Evolutionary conservation across 2,888 invertebrate genomes (phyloP).

Genomic region (Sepiola atlantica): DNA sequence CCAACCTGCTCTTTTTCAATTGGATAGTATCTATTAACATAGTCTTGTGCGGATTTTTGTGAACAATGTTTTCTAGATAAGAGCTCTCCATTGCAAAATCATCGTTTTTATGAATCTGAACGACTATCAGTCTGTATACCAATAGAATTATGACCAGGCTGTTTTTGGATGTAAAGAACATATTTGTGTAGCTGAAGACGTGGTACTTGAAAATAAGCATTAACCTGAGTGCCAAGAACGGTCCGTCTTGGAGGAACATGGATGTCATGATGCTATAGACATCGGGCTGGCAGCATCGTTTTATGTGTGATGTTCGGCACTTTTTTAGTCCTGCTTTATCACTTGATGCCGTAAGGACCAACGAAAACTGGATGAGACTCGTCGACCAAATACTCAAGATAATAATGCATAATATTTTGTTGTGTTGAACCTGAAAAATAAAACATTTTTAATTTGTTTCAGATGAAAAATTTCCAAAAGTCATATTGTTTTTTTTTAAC

Average conservation of each 20-base stretch:
- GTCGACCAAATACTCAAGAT: conserved; percentile 94
- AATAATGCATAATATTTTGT: conserved; percentile 86
- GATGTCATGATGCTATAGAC: conserved; percentile 89
- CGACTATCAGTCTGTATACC: conserved; percentile 82
- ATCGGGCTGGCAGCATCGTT: conserved; percentile 87
- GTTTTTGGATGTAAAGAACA: conserved; percentile 95
- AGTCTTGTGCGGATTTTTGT: neutral
- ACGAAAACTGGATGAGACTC: conserved; percentile 94
- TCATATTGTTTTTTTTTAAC: neutral
- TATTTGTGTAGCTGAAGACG: conserved; percentile 95
- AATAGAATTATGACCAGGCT: conserved; percentile 90
- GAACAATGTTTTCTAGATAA: neutral
- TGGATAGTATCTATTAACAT: neutral
- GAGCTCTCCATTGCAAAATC: neutral
- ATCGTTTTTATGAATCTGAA: conserved; percentile 57
- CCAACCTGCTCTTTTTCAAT: neutral
- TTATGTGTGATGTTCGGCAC: conserved; percentile 60
- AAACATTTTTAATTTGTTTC: neutral
- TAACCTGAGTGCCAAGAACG: conserved; percentile 87
- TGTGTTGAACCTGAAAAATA: conserved; percentile 75
- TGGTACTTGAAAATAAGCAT: conserved; percentile 90
- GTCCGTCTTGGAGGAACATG: conserved; percentile 88
- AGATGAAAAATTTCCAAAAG: neutral
- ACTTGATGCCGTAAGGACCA: conserved; percentile 86
- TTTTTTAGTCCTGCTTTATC: conserved; percentile 67